These are phyloP conservation scores for Botia kubotai DNA, from an alignment of 2,797 vertebrate genomes.

Conservation along the genomic window DNA sequence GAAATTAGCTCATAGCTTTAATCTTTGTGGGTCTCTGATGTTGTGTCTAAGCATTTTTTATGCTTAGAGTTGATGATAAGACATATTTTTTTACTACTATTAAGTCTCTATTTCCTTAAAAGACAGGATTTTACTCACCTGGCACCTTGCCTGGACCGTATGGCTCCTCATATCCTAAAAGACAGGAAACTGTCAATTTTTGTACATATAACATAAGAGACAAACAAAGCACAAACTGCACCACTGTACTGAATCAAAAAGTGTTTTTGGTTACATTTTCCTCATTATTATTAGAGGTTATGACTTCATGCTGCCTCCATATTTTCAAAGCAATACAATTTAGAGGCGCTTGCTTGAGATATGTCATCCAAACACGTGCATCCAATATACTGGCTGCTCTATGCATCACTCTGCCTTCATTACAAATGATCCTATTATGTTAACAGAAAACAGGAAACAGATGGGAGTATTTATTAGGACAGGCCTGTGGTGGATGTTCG, in stretches of 20 bases:
- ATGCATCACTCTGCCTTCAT: constrained; percentile 22
- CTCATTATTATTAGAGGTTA: neutral
- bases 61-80: too few species aligned
- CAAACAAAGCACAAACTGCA: neutral
- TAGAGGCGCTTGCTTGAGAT: neutral
- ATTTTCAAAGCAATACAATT: neutral
- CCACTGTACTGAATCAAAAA: neutral
- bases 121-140: constrained; percentile 36
- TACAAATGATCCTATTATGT: constrained; percentile 37
- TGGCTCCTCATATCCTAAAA: constrained; percentile 55
- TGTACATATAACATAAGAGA: neutral
- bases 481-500: constrained; percentile 1
- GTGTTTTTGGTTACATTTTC: neutral
- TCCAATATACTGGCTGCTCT: constrained; percentile 20
- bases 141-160: constrained; percentile 33
- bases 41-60: too few species aligned
- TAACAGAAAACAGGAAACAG: constrained; percentile 40
- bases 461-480: constrained; percentile 36
- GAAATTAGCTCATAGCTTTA: too few species aligned
- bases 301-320: neutral
- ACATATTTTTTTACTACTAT: neutral
- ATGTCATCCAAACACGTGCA: constrained; percentile 31
- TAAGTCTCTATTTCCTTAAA: neutral
- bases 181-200: neutral
- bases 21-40: too few species aligned